Conservation (phyloP, 1,140 invertebrate genomes). For the Calliphora vicina region DNA sequence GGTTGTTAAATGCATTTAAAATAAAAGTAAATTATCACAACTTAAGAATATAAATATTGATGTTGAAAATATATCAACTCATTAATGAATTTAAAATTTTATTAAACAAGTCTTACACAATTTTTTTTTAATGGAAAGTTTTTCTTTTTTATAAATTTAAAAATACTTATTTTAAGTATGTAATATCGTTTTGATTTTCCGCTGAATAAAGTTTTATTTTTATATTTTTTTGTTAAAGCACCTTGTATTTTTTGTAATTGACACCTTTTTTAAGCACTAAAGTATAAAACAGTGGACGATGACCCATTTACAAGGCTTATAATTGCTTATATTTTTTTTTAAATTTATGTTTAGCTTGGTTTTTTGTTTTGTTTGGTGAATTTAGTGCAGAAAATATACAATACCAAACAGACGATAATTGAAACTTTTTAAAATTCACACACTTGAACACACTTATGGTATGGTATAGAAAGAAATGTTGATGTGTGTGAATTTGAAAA, state of each 20-base stretch:
- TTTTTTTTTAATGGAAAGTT: too few species aligned
- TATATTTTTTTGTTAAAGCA: neutral
- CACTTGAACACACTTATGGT: neutral
- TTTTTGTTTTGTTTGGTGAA: neutral
- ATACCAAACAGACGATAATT: neutral
- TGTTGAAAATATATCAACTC: too few species aligned
- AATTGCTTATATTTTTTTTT: slow-evolving; percentile 13
- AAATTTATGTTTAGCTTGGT: neutral
- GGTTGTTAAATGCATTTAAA: too few species aligned
- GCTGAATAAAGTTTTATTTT: neutral
- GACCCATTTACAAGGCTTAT: slow-evolving; percentile 5
- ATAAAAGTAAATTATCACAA: too few species aligned
- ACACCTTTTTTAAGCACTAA: neutral
- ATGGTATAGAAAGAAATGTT: neutral
- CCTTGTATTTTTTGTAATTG: slow-evolving; percentile 9
- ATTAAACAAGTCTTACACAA: too few species aligned
- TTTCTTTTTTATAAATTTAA: too few species aligned
- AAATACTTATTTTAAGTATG: too few species aligned
- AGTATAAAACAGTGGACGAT: neutral
- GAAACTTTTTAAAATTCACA: slow-evolving; percentile 10
- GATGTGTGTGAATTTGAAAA: neutral
- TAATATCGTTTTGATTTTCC: neutral
- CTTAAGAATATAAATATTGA: too few species aligned
- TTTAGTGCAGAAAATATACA: neutral
- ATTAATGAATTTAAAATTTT: too few species aligned